Evolutionary conservation across 2,888 invertebrate species (phyloP).

Genomic region (Hypolimnas misippus): DNA sequence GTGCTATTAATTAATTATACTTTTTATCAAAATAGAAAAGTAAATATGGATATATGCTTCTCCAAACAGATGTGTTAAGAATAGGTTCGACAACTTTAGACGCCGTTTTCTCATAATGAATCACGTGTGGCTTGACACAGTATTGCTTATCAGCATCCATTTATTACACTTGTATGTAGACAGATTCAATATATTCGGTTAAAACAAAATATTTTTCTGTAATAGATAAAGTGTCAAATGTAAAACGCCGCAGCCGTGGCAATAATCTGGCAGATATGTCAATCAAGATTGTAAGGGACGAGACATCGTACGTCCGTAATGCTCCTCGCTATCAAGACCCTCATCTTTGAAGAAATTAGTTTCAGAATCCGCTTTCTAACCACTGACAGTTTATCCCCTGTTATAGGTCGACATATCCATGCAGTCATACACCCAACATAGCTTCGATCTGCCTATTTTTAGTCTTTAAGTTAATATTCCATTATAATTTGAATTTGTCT

Average conservation of each 20-base stretch:
- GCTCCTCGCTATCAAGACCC: not conserved
- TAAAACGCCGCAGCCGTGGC: not conserved
- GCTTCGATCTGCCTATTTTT: not conserved
- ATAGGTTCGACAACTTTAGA: too few relatives aligned
- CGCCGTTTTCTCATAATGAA: too few relatives aligned
- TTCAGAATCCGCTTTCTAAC: not conserved
- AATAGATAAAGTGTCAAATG: not conserved
- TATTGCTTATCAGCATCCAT: too few relatives aligned
- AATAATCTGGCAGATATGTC: conserved; percentile 5
- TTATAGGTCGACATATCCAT: not conserved
- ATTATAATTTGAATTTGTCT: too few relatives aligned
- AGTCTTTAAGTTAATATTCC: too few relatives aligned
- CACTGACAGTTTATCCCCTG: not conserved
- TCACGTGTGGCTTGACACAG: too few relatives aligned
- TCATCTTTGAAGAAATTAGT: conserved; percentile 15
- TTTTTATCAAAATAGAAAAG: too few relatives aligned
- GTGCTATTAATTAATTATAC: too few relatives aligned
- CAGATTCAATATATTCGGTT: too few relatives aligned
- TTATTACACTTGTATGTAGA: not conserved
- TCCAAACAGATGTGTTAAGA: too few relatives aligned
- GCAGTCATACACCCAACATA: not conserved
- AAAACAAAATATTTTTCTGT: too few relatives aligned
- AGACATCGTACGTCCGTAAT: conserved; percentile 7
- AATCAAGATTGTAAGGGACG: conserved; percentile 9
- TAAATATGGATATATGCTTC: too few relatives aligned